A percentile compares a stretch with the other conserved stretches of the same genome.
Evolutionary conservation across 2,888 invertebrate genomes (phyloP).

Genomic region (Chymomyza procnemis): DNA sequence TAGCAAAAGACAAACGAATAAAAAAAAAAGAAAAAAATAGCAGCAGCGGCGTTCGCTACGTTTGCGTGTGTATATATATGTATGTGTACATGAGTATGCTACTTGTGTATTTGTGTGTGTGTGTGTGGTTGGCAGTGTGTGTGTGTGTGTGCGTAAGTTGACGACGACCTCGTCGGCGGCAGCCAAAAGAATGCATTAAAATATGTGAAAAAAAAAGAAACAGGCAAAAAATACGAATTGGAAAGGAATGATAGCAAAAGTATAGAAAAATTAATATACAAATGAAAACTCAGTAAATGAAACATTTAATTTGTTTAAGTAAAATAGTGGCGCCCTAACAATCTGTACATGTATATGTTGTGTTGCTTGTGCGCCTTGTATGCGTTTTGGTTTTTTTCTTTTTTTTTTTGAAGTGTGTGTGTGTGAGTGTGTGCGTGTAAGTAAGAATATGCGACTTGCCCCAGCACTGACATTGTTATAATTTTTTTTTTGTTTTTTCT

Average conservation of each 20-base stretch:
- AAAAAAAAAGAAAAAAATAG: constrained; percentile 37
- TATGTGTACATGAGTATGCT: not conserved
- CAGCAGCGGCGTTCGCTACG: constrained; percentile 45
- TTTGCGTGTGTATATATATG: constrained; percentile 14
- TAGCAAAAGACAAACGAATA: constrained; percentile 58
- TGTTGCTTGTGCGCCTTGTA: constrained; percentile 8
- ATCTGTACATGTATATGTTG: no score
- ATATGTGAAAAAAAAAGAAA: constrained; percentile 36
- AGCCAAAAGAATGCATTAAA: constrained; percentile 64
- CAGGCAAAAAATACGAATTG: constrained; percentile 31
- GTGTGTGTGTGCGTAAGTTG: constrained; percentile 53
- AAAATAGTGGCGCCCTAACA: constrained; percentile 9
- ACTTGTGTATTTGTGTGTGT: constrained; percentile 18
- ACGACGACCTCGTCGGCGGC: constrained; percentile 9
- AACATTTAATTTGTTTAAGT: constrained; percentile 21
- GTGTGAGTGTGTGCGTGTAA: constrained; percentile 9
- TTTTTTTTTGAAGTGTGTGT: constrained; percentile 12
- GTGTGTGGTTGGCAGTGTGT: constrained; percentile 19
- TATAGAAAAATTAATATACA: constrained; percentile 43
- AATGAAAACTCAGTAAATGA: constrained; percentile 20
- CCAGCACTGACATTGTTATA: constrained; percentile 4
- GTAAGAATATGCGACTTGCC: constrained; percentile 8
- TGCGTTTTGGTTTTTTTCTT: not conserved
- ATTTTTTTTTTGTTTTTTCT: constrained; percentile 10
- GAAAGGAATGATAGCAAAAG: constrained; percentile 55